phyloP scores from a whole-genome alignment of 2,888 invertebrate genomes.

The Diarsia mendica region DNA sequence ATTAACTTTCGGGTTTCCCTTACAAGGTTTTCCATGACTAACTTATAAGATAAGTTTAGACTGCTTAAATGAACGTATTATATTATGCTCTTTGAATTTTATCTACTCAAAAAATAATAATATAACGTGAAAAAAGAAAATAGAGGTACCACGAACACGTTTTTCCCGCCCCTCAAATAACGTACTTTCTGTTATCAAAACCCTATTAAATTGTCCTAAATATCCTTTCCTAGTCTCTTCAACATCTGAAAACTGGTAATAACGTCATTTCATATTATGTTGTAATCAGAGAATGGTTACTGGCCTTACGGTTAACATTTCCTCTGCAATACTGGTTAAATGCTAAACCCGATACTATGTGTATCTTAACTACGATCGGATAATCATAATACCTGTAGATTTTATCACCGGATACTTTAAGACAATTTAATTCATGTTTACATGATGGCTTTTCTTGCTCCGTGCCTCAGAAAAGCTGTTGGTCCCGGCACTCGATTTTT shows the following conservation, averaged over 20 bases:
- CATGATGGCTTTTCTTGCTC: no score
- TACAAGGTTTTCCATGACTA: no score
- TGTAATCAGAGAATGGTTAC: constrained; percentile 19
- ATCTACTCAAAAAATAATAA: no score
- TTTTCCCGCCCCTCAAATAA: no score
- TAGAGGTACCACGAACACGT: no score
- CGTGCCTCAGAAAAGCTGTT: no score
- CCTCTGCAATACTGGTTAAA: constrained; percentile 15
- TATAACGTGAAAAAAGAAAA: no score
- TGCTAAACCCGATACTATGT: constrained; percentile 9
- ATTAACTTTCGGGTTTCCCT: background rate
- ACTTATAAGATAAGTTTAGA: no score
- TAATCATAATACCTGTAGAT: constrained; percentile 13
- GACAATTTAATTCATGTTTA: constrained; percentile 16
- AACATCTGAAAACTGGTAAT: background rate
- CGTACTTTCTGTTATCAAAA: no score
- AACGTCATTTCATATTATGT: background rate
- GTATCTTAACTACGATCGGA: constrained; percentile 28
- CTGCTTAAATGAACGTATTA: no score
- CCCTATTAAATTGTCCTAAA: background rate
- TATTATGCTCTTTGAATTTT: no score
- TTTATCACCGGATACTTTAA: constrained; percentile 20
- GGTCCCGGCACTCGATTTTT: no score
- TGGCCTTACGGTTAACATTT: constrained; percentile 17
- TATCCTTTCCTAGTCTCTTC: background rate